phyloP scores from a whole-genome alignment of 35 echinoderm and acorn worm species.

The Apostichopus japonicus region DNA sequence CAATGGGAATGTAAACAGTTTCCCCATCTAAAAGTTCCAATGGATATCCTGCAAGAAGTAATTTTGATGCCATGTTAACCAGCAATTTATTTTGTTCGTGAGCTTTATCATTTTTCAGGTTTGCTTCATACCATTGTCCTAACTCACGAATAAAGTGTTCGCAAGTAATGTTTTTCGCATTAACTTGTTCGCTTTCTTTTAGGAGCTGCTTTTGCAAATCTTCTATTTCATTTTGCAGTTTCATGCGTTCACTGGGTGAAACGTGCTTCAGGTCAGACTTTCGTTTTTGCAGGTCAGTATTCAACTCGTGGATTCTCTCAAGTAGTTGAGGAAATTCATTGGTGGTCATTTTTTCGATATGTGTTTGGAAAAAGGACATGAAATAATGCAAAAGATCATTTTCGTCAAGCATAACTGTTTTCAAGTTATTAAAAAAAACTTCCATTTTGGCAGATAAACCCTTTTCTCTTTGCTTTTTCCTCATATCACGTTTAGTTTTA shows the following conservation, averaged over 20 bases:
- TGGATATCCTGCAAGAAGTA: slow-evolving; percentile 32
- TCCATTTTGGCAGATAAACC: neutral
- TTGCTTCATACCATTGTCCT: neutral
- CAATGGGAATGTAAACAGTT: neutral
- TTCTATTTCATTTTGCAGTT: neutral
- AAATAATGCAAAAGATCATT: neutral
- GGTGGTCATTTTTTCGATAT: neutral
- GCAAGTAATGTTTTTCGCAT: neutral
- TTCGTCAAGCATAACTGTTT: neutral
- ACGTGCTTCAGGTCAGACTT: neutral
- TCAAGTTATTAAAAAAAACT: neutral
- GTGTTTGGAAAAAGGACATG: neutral
- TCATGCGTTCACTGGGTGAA: neutral
- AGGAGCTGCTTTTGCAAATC: neutral
- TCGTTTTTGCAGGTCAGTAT: neutral
- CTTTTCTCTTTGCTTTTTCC: neutral
- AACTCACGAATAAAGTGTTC: slow-evolving; percentile 25
- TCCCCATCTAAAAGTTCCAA: slow-evolving; percentile 38
- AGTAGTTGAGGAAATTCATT: neutral
- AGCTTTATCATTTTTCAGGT: no score
- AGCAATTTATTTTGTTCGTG: neutral
- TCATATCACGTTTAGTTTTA: neutral
- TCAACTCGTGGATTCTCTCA: neutral
- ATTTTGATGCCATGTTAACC: neutral
- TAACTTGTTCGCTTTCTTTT: neutral